Evolutionary conservation across 2,797 vertebrate species (phyloP).

Genomic region (Sebastes minor): DNA sequence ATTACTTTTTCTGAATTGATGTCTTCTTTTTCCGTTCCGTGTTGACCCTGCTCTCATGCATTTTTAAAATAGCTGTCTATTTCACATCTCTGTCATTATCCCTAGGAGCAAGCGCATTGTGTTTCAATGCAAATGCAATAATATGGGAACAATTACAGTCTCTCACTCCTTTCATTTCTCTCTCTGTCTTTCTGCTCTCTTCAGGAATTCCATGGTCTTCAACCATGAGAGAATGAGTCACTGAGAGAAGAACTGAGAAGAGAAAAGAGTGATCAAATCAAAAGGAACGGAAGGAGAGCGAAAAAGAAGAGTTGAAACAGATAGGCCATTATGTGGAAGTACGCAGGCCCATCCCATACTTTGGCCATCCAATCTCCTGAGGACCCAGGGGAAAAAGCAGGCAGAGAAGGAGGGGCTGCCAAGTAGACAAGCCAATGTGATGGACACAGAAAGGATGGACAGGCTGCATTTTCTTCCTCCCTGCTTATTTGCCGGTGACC

Average conservation of each 20-base stretch:
- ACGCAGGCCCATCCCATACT: conserved; percentile 32
- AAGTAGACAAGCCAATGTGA: conserved; percentile 60
- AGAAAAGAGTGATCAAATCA: conserved; percentile 45
- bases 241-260: conserved; percentile 49
- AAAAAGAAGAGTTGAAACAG: conserved; percentile 27
- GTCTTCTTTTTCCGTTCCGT: conserved; percentile 24
- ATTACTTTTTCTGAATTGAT: conserved; percentile 45
- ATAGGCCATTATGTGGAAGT: conserved; percentile 60
- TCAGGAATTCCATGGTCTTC: conserved; percentile 64
- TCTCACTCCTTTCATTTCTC: conserved; percentile 44
- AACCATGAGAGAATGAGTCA: conserved; percentile 64
- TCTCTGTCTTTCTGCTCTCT: conserved; percentile 58
- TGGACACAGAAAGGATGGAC: conserved; percentile 61
- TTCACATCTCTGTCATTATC: conserved; percentile 60
- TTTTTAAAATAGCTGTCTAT: conserved; percentile 57
- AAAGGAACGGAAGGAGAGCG: conserved; percentile 25
- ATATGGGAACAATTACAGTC: conserved; percentile 56
- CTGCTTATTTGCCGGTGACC: conserved; percentile 35
- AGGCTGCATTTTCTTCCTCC: conserved; percentile 40
- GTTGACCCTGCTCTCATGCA: conserved; percentile 55
- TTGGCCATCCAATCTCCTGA: conserved; percentile 54
- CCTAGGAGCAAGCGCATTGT: conserved; percentile 21
- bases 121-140: conserved; percentile 55
- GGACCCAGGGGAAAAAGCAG: conserved; percentile 48
- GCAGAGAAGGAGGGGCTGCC: conserved; percentile 36